Percentiles rank a stretch among this genome's conserved stretches.
phyloP scores from a whole-genome alignment of 2,888 invertebrate species.

The Heliconius cydno region DNA sequence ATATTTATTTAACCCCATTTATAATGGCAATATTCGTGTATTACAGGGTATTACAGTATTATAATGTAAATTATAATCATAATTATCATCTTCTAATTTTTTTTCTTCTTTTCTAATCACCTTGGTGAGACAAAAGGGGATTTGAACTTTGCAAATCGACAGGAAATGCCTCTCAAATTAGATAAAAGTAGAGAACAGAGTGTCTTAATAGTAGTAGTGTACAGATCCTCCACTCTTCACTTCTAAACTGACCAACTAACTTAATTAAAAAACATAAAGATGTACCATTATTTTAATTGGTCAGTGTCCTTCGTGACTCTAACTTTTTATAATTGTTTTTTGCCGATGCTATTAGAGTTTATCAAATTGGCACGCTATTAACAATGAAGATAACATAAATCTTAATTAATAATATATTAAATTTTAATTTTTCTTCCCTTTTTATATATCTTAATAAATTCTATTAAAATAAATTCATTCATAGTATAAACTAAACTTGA shows the following conservation, averaged over 20 bases:
- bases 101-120: no score
- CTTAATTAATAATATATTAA: background rate
- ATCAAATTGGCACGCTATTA: background rate
- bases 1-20: no score
- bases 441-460: background rate
- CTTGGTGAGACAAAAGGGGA: no score
- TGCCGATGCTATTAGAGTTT: background rate
- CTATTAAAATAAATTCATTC: background rate
- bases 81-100: no score
- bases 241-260: background rate
- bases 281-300: background rate
- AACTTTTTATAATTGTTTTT: no score
- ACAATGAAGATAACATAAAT: no score
- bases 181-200: background rate
- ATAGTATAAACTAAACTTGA: conserved; percentile 28
- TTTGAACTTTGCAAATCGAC: no score
- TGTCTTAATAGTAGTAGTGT: background rate
- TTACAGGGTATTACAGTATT: no score
- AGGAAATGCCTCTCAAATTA: background rate
- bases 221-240: background rate
- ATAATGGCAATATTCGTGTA: no score
- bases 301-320: background rate
- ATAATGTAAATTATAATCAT: no score
- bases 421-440: background rate
- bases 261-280: background rate